Evolutionary conservation across 2,797 vertebrate species (phyloP).

Genomic region (Glyptemys insculpta): DNA sequence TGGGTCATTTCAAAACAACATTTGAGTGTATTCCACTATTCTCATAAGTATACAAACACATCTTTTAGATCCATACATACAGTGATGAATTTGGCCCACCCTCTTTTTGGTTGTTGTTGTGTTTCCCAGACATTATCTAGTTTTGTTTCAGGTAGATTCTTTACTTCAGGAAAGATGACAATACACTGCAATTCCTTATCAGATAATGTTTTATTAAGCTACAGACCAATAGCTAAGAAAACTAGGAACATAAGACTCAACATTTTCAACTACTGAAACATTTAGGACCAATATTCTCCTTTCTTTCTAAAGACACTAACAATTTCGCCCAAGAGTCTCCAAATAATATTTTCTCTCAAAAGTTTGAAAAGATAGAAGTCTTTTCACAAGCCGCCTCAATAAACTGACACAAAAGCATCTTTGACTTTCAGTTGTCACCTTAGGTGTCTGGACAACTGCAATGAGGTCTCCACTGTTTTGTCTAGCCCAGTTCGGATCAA

Average conservation of each 20-base stretch:
- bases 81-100: background rate
- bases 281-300: background rate
- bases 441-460: background rate
- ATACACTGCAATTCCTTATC: background rate
- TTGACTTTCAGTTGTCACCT: background rate
- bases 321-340: background rate
- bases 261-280: background rate
- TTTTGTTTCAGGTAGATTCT: background rate
- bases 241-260: background rate
- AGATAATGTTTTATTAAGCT: background rate
- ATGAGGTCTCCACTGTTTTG: slow-evolving; percentile 1
- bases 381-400: background rate
- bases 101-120: background rate
- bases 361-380: background rate
- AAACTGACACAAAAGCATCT: background rate
- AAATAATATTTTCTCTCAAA: slow-evolving; percentile 18
- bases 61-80: background rate
- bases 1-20: background rate
- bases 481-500: slow-evolving; percentile 11
- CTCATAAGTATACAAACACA: background rate
- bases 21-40: background rate
- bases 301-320: background rate
- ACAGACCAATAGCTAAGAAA: background rate
- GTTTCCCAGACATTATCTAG: background rate
- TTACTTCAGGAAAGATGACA: background rate